Conservation (phyloP, 2,888 invertebrate genomes). For the Punctoribates punctum region DNA sequence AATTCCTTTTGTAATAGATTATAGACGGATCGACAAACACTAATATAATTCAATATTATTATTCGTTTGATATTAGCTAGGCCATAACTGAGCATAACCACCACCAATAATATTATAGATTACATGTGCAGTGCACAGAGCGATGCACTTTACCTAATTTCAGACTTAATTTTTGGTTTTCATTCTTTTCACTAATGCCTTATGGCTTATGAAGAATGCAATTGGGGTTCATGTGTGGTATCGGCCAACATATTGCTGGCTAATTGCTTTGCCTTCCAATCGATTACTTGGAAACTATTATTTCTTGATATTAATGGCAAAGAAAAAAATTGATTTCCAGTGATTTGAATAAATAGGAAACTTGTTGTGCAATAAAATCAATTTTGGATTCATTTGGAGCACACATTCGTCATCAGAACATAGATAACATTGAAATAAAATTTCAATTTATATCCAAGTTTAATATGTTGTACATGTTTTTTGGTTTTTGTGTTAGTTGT, state of each 20-base stretch:
- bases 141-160: conserved; percentile 36
- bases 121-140: conserved; percentile 5
- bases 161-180: conserved; percentile 15
- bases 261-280: conserved; percentile 5
- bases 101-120: conserved; percentile 1
- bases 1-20: conserved; percentile 31
- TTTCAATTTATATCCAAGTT: conserved; percentile 23
- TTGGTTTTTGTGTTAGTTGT: conserved; percentile 1
- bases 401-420: not conserved
- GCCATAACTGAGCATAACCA: not conserved
- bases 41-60: conserved; percentile 5
- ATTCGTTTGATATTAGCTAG: not conserved
- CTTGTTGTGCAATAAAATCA: too few species aligned
- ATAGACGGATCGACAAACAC: conserved; percentile 10
- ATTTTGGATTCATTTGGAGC: not conserved
- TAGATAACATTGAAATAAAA: not conserved
- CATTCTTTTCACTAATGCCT: not conserved
- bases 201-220: not conserved
- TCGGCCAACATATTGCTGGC: not conserved
- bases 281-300: conserved; percentile 5
- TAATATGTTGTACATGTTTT: conserved; percentile 10
- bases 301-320: not conserved
- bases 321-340: too few species aligned
- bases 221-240: not conserved
- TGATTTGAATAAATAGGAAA: not conserved